These are phyloP conservation scores for Pleuronectes platessa DNA, from an alignment of 2,113 vertebrate species.

Conservation along the genomic window DNA sequence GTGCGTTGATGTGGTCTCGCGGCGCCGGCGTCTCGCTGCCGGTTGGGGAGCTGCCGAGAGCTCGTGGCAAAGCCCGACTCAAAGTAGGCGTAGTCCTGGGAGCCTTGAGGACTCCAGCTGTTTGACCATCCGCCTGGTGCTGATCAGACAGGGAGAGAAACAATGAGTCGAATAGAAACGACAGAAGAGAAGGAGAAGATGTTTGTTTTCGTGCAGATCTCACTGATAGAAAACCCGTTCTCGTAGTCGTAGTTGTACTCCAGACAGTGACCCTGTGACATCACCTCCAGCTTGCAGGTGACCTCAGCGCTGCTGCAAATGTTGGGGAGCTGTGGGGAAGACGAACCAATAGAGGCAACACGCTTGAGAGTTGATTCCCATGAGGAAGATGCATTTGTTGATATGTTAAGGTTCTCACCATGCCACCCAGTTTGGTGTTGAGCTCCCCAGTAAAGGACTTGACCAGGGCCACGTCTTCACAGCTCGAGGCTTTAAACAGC, in stretches of 20 bases:
- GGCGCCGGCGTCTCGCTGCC: slow-evolving; percentile 55
- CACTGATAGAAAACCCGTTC: slow-evolving; percentile 97
- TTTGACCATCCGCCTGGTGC: slow-evolving; percentile 91
- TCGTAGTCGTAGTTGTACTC: slow-evolving; percentile 99
- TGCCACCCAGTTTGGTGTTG: slow-evolving; percentile 88
- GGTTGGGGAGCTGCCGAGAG: slow-evolving; percentile 65
- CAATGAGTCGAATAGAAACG: not conserved
- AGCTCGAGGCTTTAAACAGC: slow-evolving; percentile 93
- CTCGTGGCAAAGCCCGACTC: slow-evolving; percentile 85
- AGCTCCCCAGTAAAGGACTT: slow-evolving; percentile 91
- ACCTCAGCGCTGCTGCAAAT: slow-evolving; percentile 91
- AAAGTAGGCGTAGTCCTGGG: slow-evolving; percentile 93
- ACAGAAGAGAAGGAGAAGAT: too few relatives aligned
- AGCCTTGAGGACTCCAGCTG: slow-evolving; percentile 82
- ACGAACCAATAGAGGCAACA: not conserved
- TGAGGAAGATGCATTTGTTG: not conserved
- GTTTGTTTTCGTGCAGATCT: slow-evolving; percentile 11
- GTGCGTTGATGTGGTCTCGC: slow-evolving; percentile 75
- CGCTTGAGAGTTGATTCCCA: not conserved
- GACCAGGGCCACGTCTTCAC: slow-evolving; percentile 89
- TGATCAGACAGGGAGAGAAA: slow-evolving; percentile 49
- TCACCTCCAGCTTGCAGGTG: slow-evolving; percentile 91
- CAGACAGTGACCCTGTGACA: slow-evolving; percentile 91
- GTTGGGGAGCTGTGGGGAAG: slow-evolving; percentile 88
- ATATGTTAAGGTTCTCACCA: slow-evolving; percentile 80